phyloP scores from a whole-genome alignment of 1,140 invertebrate genomes.

The Melanaphis sacchari region DNA sequence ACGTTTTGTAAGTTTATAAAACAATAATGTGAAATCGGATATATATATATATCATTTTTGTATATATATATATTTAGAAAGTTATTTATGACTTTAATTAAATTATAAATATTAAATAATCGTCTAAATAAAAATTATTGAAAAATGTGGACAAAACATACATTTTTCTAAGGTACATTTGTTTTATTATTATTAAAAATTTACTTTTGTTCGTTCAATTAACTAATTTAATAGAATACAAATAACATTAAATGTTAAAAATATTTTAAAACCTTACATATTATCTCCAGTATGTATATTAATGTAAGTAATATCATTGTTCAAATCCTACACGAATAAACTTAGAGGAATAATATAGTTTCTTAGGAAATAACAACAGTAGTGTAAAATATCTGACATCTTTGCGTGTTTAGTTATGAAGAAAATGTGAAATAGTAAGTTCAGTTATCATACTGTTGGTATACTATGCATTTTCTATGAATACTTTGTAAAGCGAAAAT shows the following conservation, averaged over 20 bases:
- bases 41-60: too few species aligned
- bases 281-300: neutral
- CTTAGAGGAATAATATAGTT: neutral
- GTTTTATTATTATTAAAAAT: neutral
- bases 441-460: neutral
- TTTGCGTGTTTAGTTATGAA: neutral
- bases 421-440: neutral
- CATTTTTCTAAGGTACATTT: neutral
- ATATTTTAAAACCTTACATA: neutral
- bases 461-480: neutral
- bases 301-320: neutral
- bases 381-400: neutral
- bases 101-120: neutral
- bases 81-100: neutral
- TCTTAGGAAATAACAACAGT: conserved; percentile 1
- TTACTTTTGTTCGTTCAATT: neutral
- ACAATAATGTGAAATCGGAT: neutral
- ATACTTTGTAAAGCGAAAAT: neutral
- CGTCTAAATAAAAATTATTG: too few species aligned
- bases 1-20: neutral
- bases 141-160: neutral
- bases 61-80: neutral
- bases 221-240: neutral
- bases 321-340: neutral
- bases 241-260: neutral